Evolutionary conservation across 1,140 invertebrate species (phyloP).

Genomic region (Trinorchestia longiramus): DNA sequence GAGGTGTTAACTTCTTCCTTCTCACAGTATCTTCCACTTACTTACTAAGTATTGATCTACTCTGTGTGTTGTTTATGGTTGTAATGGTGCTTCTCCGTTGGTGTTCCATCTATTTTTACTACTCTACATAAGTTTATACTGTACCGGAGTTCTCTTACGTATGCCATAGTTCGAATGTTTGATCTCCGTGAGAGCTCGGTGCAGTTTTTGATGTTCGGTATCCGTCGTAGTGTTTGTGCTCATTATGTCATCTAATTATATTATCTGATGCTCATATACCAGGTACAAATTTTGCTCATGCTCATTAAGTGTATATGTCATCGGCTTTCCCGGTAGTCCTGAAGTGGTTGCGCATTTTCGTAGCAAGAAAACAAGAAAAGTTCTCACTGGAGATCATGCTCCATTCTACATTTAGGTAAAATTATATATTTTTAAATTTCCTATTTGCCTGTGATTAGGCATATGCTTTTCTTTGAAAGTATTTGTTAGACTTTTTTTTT

Average conservation of each 20-base stretch:
- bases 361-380: no score
- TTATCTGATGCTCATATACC: neutral
- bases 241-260: neutral
- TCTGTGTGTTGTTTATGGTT: neutral
- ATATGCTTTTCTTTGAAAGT: neutral
- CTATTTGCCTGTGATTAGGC: neutral
- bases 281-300: neutral
- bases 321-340: neutral
- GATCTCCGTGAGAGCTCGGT: neutral
- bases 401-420: neutral
- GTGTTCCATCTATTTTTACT: neutral
- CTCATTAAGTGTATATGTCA: neutral
- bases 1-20: neutral
- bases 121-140: neutral
- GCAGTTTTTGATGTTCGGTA: neutral
- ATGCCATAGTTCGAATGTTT: neutral
- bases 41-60: neutral
- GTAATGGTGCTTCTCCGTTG: neutral
- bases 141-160: neutral
- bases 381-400: neutral
- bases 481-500: neutral
- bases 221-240: neutral
- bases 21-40: neutral
- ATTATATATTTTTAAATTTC: neutral
- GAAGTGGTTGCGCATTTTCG: neutral